Base-by-base conservation (phyloP, 2,888 invertebrate species). In the Syrista parreyssii region DNA sequence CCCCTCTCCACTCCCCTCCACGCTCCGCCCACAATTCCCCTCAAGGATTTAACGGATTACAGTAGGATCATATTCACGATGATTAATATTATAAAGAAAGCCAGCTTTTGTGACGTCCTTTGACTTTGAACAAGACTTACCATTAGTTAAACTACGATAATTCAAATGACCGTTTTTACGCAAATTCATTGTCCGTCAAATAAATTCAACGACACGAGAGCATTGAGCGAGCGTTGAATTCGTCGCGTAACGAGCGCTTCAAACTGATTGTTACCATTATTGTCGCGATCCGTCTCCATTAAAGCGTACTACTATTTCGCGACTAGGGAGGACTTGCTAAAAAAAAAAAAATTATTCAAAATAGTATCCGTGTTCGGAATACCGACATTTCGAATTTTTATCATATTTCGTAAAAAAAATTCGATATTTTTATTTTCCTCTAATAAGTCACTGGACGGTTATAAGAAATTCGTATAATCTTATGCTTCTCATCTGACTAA, bases 271-370 rank as follows among this genome's bases (percentile, higher is more conserved):
- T 81, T 82, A 80, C 84, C 83, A 84, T 86, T 86, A 86, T 86
- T 84, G 85, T 83, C 81, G 74, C 82, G 76, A 85, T 86, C 83
- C 86, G 84, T 86, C 86, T 86, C 84, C 86, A 86, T 86, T 86
- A 86, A 85, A 82, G 80, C 77, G 79, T 83, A 85, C 84, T 82
- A 81, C 81, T 84, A 85, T 83, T 81, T 55, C 23, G 40, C 40
- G 23, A 55, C 55, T 55, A 23, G 23, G 15, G 40, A 55, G 23
- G 9, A 9, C 6, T 2, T 55, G 55, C 6, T 55, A 1, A 9
- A 77, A 72, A 35, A 34, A 15, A 78, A 40, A 76, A 76, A 40
- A 23, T 40, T 6, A 40, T 23, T 40, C 23, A 23, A 40, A 40
- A 40, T 23, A 23, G 0, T 6, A 40, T 40, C 40, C 15, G 9